These are phyloP conservation scores for Odontophorus gujanensis DNA, from an alignment of 2,113 vertebrate genomes.

Conservation along the genomic window DNA sequence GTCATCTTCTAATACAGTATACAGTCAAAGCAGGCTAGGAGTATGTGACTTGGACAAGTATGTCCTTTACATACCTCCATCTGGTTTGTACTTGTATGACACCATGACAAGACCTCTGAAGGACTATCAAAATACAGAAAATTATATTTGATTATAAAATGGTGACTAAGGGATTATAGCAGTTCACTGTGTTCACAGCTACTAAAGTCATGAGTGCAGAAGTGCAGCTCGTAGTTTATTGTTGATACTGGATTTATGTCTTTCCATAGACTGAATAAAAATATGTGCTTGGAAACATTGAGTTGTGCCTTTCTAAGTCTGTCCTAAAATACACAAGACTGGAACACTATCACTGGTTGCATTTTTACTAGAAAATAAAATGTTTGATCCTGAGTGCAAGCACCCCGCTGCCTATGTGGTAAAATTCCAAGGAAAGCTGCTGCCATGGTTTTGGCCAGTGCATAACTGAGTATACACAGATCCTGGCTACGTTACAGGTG, in stretches of 20 bases:
- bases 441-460: background rate
- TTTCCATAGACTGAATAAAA: background rate
- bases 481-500: background rate
- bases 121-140: background rate
- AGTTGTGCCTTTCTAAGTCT: background rate
- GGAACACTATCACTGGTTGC: background rate
- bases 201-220: fast-evolving
- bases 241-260: background rate
- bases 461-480: background rate
- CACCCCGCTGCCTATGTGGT: background rate
- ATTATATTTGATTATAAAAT: background rate
- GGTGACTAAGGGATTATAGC: background rate
- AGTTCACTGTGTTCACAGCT: background rate
- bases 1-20: background rate
- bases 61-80: background rate
- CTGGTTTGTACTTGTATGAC: background rate
- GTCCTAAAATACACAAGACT: background rate
- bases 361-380: background rate
- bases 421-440: background rate
- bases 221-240: background rate
- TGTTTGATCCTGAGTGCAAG: background rate
- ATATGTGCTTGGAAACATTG: background rate
- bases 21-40: background rate
- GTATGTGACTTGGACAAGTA: background rate
- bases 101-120: background rate